phyloP scores from a whole-genome alignment of 2,888 invertebrate genomes.

The Sphaeridia pumilis region DNA sequence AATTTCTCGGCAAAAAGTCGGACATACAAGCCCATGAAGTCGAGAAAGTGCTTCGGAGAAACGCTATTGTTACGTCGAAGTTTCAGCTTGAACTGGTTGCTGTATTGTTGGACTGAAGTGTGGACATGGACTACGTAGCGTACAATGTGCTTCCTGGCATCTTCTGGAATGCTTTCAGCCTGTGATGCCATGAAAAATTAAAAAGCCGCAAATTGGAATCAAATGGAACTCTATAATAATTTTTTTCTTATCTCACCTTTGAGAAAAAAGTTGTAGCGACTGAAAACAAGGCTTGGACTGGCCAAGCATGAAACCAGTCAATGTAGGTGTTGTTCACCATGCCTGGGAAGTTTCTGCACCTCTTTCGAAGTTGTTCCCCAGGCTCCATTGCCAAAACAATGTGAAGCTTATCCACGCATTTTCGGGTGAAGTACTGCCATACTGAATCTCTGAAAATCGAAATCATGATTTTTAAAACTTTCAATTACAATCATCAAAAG shows the following conservation, averaged over 20 bases:
- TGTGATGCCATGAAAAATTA: conserved; percentile 37
- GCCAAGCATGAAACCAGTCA: conserved; percentile 92
- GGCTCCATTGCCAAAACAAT: conserved; percentile 87
- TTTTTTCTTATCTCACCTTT: conserved; percentile 45
- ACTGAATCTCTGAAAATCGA: conserved; percentile 54
- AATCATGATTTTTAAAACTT: background rate
- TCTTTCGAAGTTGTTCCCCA: conserved; percentile 65
- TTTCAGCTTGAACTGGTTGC: conserved; percentile 57
- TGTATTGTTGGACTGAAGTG: conserved; percentile 58
- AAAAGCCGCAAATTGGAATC: too few relatives aligned
- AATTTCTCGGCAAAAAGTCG: conserved; percentile 60
- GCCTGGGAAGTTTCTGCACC: conserved; percentile 83
- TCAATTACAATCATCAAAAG: background rate
- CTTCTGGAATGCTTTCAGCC: conserved; percentile 55
- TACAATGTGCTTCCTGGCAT: conserved; percentile 57
- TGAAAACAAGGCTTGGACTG: conserved; percentile 71
- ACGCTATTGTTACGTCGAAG: conserved; percentile 72
- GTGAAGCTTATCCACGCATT: conserved; percentile 70
- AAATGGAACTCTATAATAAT: too few relatives aligned
- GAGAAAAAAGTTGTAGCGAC: conserved; percentile 74
- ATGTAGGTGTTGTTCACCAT: conserved; percentile 83
- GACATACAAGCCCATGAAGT: conserved; percentile 69
- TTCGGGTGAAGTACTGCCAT: conserved; percentile 70
- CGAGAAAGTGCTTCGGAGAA: conserved; percentile 83
- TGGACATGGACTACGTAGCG: conserved; percentile 80